phyloP scores from a whole-genome alignment of 2,888 invertebrate species.

The Germaria angustata region DNA sequence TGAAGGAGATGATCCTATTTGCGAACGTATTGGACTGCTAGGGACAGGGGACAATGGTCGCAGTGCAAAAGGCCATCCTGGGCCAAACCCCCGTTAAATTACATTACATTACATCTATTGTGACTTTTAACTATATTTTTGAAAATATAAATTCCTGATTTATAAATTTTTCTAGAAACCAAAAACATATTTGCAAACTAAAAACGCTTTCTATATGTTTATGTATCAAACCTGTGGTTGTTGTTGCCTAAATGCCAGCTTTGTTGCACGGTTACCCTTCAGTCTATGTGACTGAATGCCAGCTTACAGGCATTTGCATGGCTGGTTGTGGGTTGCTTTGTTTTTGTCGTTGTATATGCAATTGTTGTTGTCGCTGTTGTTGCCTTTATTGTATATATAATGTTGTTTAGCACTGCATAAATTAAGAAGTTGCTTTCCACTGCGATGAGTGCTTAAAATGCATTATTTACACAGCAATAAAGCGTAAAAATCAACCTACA shows the following conservation, averaged over 20 bases:
- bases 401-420: slow-evolving; percentile 69
- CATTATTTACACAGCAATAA: slow-evolving; percentile 68
- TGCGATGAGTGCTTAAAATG: slow-evolving; percentile 69
- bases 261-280: slow-evolving; percentile 48
- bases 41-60: too few species aligned
- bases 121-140: background rate
- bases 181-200: background rate
- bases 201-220: slow-evolving; percentile 8
- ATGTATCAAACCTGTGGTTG: background rate
- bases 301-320: slow-evolving; percentile 54
- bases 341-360: slow-evolving; percentile 9
- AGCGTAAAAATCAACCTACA: slow-evolving; percentile 68
- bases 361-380: background rate
- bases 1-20: too few species aligned
- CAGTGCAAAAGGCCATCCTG: too few species aligned
- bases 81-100: too few species aligned
- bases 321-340: slow-evolving; percentile 45
- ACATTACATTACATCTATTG: too few species aligned
- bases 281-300: slow-evolving; percentile 63
- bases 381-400: slow-evolving; percentile 42
- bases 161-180: background rate
- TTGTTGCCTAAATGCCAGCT: slow-evolving; percentile 17
- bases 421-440: slow-evolving; percentile 68
- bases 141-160: background rate
- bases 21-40: too few species aligned